Evolutionary conservation across 2,113 vertebrate genomes (phyloP).

Genomic region (Parus major): DNA sequence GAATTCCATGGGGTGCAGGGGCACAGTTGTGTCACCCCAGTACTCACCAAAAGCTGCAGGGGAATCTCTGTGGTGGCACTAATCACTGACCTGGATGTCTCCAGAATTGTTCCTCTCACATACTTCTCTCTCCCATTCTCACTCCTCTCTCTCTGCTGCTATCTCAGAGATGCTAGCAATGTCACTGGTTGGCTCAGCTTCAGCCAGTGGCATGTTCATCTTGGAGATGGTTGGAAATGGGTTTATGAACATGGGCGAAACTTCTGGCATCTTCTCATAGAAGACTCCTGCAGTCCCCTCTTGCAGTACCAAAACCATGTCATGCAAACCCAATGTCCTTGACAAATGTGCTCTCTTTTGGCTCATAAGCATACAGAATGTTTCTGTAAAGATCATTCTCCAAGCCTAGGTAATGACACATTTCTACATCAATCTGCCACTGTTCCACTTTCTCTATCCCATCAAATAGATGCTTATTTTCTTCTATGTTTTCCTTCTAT

Average conservation of each 20-base stretch:
- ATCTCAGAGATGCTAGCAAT: accelerated
- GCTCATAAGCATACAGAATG: background rate
- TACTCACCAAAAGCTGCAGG: background rate
- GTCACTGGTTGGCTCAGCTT: background rate
- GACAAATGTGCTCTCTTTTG: background rate
- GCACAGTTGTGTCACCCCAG: background rate
- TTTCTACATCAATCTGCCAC: background rate
- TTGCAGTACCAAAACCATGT: background rate
- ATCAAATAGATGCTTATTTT: background rate
- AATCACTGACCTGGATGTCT: background rate
- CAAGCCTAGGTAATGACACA: background rate
- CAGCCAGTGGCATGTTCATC: accelerated
- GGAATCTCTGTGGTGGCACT: background rate
- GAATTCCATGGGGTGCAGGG: background rate
- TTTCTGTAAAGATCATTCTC: background rate
- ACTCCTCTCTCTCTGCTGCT: background rate
- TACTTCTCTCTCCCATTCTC: background rate
- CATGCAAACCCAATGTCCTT: background rate
- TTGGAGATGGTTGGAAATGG: background rate
- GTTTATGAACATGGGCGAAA: background rate
- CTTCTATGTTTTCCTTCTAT: background rate
- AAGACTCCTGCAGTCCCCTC: background rate
- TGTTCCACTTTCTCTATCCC: background rate
- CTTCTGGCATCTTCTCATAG: background rate
- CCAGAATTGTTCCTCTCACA: background rate